Conservation (phyloP, 2,888 invertebrate species). For the Scaptomyza caliginosa region DNA sequence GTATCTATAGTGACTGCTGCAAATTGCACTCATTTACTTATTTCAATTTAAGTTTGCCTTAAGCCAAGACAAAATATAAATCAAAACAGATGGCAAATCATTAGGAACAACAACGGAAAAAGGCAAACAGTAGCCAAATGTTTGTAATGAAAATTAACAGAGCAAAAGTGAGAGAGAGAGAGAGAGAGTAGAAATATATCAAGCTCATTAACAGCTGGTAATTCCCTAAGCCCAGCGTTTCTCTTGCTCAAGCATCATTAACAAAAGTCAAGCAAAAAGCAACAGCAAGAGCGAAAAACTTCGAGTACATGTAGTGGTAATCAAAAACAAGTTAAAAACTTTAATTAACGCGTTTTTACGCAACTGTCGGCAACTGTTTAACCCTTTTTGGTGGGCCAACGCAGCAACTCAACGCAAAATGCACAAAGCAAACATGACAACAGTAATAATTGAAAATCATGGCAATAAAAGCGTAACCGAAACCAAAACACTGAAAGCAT, state of each 20-base stretch:
- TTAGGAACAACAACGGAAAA: constrained; percentile 4
- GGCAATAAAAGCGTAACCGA: constrained; percentile 72
- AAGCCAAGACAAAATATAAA: constrained; percentile 3
- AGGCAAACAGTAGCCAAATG: constrained; percentile 32
- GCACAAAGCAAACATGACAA: constrained; percentile 76
- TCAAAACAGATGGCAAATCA: constrained; percentile 23
- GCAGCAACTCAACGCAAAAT: constrained; percentile 52
- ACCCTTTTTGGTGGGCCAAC: constrained; percentile 68
- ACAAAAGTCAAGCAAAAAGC: constrained; percentile 26
- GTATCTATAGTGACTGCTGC: not conserved
- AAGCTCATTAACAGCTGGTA: constrained; percentile 71
- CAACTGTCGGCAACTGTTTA: constrained; percentile 75
- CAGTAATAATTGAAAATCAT: constrained; percentile 78
- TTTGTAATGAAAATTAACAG: not conserved
- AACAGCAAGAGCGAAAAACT: no score
- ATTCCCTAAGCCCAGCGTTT: constrained; percentile 35
- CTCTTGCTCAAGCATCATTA: constrained; percentile 14
- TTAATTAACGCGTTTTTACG: constrained; percentile 79
- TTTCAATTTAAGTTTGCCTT: constrained; percentile 3
- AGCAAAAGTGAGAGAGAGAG: not conserved
- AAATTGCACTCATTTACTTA: constrained; percentile 8
- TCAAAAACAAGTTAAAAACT: constrained; percentile 73
- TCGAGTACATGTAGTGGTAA: constrained; percentile 38
- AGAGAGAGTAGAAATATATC: not conserved
- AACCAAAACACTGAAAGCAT: not conserved